Conservation (phyloP, 2,888 invertebrate species). For the Catocala fraxini region DNA sequence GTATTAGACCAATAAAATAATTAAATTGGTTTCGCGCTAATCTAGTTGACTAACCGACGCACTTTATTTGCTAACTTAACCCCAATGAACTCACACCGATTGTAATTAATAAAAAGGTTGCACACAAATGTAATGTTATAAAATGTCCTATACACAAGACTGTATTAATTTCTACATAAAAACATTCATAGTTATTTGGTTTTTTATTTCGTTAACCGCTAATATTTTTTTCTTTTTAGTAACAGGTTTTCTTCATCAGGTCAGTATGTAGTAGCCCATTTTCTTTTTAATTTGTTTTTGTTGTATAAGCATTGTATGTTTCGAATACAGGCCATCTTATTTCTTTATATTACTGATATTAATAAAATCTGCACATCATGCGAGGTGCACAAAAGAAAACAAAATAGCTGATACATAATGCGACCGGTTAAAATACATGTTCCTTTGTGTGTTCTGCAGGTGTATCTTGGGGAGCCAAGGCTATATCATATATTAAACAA, state of each 20-base stretch:
- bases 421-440: not conserved
- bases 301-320: not conserved
- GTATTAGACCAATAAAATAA: too few relatives aligned
- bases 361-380: too few relatives aligned
- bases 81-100: too few relatives aligned
- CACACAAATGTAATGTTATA: conserved; percentile 11
- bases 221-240: conserved; percentile 42
- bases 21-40: too few relatives aligned
- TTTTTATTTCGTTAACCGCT: conserved; percentile 36
- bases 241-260: conserved; percentile 59
- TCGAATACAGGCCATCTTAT: too few relatives aligned
- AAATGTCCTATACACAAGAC: conserved; percentile 30
- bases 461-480: too few relatives aligned
- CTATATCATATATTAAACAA: too few relatives aligned
- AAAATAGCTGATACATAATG: not conserved
- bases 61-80: too few relatives aligned
- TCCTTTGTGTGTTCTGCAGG: too few relatives aligned
- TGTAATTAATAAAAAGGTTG: not conserved
- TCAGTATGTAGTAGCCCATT: conserved; percentile 57
- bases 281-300: conserved; percentile 2
- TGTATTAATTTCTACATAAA: conserved; percentile 29
- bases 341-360: too few relatives aligned
- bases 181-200: not conserved
- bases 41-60: too few relatives aligned
- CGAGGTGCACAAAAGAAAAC: not conserved